A percentile compares a stretch with the other conserved stretches of the same genome.
Evolutionary conservation across 2,888 invertebrate genomes (phyloP).

Genomic region (Hirtodrosophila duncani): DNA sequence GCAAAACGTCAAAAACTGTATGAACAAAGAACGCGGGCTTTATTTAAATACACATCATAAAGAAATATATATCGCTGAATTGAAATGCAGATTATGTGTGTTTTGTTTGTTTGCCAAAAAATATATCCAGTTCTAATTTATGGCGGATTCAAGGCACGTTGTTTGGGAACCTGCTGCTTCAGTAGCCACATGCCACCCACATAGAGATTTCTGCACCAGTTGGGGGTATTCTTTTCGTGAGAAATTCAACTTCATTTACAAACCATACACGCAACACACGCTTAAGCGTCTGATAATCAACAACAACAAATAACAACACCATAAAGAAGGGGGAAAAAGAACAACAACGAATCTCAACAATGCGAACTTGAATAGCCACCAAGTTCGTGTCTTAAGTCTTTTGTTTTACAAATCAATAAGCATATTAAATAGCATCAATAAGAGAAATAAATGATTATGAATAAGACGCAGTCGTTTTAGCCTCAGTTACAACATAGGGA

Average conservation of each 20-base stretch:
- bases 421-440: conserved; percentile 7
- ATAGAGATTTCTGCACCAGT: conserved; percentile 14
- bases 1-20: conserved; percentile 33
- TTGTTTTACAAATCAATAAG: conserved; percentile 35
- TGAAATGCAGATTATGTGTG: conserved; percentile 40
- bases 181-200: conserved; percentile 44
- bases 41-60: conserved; percentile 28
- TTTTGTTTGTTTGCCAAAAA: conserved; percentile 43
- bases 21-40: conserved; percentile 46
- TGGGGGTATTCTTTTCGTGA: conserved; percentile 27
- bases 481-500: too few relatives aligned
- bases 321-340: background rate
- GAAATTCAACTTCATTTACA: conserved; percentile 34
- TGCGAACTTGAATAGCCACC: background rate
- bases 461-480: too few relatives aligned
- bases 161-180: too few relatives aligned
- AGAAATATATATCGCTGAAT: conserved; percentile 3
- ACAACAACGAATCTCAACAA: conserved; percentile 8
- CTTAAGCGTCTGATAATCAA: conserved; percentile 29
- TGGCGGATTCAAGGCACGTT: conserved; percentile 18
- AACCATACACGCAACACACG: conserved; percentile 36
- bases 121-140: conserved; percentile 10
- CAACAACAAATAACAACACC: conserved; percentile 4
- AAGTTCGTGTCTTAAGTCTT: conserved; percentile 58
- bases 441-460: background rate